Conservation (phyloP, 2,797 vertebrate genomes). For the Myotis vivesi region DNA sequence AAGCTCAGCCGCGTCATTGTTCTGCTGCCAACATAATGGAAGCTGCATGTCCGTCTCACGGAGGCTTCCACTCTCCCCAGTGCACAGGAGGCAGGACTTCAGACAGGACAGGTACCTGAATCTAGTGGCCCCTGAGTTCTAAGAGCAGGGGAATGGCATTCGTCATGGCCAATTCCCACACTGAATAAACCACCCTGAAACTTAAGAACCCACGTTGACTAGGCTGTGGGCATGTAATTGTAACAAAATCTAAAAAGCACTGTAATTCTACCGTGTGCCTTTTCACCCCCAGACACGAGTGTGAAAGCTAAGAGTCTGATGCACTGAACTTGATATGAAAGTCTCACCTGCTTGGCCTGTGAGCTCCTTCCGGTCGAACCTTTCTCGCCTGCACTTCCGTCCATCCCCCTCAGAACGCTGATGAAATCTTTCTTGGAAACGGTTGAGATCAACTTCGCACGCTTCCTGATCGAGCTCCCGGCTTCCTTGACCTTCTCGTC, state of each 20-base stretch:
- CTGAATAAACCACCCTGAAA: neutral
- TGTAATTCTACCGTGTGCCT: neutral
- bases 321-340: neutral
- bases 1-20: neutral
- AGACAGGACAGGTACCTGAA: neutral
- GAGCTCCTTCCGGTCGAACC: conserved; percentile 67
- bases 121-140: neutral
- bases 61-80: neutral
- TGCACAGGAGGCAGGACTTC: neutral
- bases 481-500: conserved; percentile 90
- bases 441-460: conserved; percentile 90
- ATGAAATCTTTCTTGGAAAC: conserved; percentile 97
- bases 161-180: neutral
- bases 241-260: neutral
- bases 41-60: neutral
- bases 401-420: conserved; percentile 88
- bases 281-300: too few relatives aligned
- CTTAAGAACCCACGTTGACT: neutral
- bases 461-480: conserved; percentile 91
- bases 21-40: neutral
- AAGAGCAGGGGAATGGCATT: neutral
- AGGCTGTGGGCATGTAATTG: neutral
- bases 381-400: conserved; percentile 70
- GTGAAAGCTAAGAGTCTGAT: too few relatives aligned
- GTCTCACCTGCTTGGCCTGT: conserved; percentile 80